Evolutionary conservation across 1,140 invertebrate species (phyloP).

Genomic region (Dinoponera quadriceps): DNA sequence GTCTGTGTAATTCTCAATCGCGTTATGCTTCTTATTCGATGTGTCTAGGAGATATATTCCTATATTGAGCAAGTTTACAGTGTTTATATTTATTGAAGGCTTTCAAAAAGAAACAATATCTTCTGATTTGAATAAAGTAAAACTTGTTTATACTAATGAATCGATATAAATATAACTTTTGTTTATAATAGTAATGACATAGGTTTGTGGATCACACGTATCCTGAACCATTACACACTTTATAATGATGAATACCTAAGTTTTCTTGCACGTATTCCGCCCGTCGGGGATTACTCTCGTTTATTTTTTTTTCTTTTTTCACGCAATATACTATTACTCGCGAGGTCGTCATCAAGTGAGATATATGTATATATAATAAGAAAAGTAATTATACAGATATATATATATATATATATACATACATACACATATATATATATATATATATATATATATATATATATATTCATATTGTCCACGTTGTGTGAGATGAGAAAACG

Average conservation of each 20-base stretch:
- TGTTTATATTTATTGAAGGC: slow-evolving; percentile 67
- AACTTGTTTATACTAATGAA: slow-evolving; percentile 82
- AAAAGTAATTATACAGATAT: slow-evolving; percentile 63
- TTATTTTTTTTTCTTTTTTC: slow-evolving; percentile 43
- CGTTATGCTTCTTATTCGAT: not conserved
- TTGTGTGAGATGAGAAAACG: slow-evolving; percentile 10
- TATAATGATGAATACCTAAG: slow-evolving; percentile 61
- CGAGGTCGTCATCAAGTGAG: slow-evolving; percentile 31
- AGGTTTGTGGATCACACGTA: slow-evolving; percentile 58
- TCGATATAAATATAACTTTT: slow-evolving; percentile 84
- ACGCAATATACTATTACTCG: slow-evolving; percentile 48
- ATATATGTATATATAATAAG: slow-evolving; percentile 29
- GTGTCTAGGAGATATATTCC: slow-evolving; percentile 39
- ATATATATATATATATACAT: too few species aligned
- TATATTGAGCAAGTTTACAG: slow-evolving; percentile 42
- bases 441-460: slow-evolving; percentile 27
- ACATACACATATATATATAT: too few species aligned
- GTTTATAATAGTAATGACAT: slow-evolving; percentile 81
- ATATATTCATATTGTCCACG: slow-evolving; percentile 39
- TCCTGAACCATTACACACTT: slow-evolving; percentile 68
- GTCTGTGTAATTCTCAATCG: slow-evolving; percentile 2
- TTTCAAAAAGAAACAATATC: slow-evolving; percentile 67
- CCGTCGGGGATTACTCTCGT: slow-evolving; percentile 9
- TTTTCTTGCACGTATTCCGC: slow-evolving; percentile 40
- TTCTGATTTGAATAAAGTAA: slow-evolving; percentile 77